Base-by-base conservation (phyloP, 2,888 invertebrate species). In the Agrotis segetum region DNA sequence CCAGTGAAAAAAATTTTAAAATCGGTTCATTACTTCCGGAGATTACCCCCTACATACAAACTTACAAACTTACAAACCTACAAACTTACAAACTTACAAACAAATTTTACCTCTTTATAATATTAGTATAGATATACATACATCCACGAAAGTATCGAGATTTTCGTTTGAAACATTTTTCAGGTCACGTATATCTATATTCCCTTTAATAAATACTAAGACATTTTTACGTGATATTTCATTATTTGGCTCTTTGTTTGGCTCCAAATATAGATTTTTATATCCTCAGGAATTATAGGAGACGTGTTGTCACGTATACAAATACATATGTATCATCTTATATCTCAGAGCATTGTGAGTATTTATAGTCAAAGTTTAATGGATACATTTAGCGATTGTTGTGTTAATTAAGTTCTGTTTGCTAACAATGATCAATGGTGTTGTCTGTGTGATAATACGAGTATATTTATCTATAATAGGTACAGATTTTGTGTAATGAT, bases 321-420 rank as follows among this genome's bases (percentile, higher is more conserved):
- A 53, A 53, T 19, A 56, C n/a, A 14, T n/a, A n/a, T 13, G 50
- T 67, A 19, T 19, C 4, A 46, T 74, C 40, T 58, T 69, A 77
- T 47, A 53, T 70, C 46, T 21, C n/a, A 40, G 40, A 52, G 16
- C 53, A 58, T 53, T 58, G 55, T 60, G 49, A 65, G 71, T 67
- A 71, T 67, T 84, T 60, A 74, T 69, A 71, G 60, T 62, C 59
- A 55, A 72, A 76, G 68, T 82, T 72, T 64, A 77, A 77, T 79
- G 77, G 73, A 79, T 85, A 77, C 71, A 83, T 85, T 84, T 65
- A 76, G 75, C 77, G 66, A 69, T 78, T 67, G 71, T 81, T 69
- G 84, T 81, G 82, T 88, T 90, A 89, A 89, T 89, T 87, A 89
- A 83, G 80, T 80, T 83, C 74, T 88, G 90, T 88, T 88, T 88